phyloP scores from a whole-genome alignment of 2,113 vertebrate genomes.

The Strigops habroptila region DNA sequence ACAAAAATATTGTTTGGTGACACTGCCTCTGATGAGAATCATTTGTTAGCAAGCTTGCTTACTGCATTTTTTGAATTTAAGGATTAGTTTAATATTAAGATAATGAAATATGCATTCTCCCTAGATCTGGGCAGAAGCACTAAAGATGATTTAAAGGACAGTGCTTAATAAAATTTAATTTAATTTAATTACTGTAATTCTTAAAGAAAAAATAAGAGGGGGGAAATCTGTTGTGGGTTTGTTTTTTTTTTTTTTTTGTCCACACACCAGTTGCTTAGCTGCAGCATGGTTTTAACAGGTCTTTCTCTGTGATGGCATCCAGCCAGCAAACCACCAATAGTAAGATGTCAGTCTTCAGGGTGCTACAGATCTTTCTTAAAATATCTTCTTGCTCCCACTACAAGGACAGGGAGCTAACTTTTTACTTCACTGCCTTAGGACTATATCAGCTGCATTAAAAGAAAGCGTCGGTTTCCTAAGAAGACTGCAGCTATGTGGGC shows the following conservation, averaged over 20 bases:
- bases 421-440: neutral
- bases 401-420: neutral
- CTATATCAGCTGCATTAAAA: neutral
- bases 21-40: neutral
- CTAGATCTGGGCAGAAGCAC: neutral
- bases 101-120: neutral
- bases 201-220: neutral
- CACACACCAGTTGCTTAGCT: neutral
- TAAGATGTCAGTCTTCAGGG: neutral
- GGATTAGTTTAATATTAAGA: neutral
- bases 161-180: neutral
- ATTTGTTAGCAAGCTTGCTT: neutral
- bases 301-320: neutral
- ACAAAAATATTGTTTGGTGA: neutral
- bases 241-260: neutral
- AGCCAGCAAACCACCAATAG: neutral
- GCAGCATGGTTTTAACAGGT: neutral
- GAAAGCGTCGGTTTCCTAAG: neutral
- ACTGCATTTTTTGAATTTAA: neutral
- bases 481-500: neutral
- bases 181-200: neutral
- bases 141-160: neutral
- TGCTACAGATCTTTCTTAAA: neutral
- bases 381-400: neutral
- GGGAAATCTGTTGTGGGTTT: neutral